A percentile compares a stretch with the other conserved stretches of the same genome.
These are phyloP conservation scores for Zaprionus vittiger DNA, from an alignment of 1,140 invertebrate genomes.

Conservation along the genomic window DNA sequence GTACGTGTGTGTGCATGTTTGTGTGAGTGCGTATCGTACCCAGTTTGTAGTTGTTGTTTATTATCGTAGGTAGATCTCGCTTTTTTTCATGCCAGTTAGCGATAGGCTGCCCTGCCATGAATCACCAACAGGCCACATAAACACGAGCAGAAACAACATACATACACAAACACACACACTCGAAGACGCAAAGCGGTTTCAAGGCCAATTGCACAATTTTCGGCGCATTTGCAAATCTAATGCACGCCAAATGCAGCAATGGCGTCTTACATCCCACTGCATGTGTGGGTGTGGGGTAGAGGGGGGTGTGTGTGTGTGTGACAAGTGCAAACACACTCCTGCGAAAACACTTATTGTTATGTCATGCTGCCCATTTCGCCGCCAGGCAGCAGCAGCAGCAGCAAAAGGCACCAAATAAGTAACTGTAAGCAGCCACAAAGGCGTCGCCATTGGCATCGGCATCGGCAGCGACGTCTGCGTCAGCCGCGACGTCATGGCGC, in stretches of 20 bases:
- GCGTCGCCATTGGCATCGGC: conserved; percentile 28
- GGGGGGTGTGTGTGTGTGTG: neutral
- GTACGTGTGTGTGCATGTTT: neutral
- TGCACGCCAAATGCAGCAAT: conserved; percentile 19
- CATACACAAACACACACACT: conserved; percentile 9
- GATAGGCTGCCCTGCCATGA: conserved; percentile 30
- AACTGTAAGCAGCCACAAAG: conserved; percentile 22
- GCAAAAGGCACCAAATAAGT: conserved; percentile 23
- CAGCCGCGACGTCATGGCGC: conserved; percentile 68
- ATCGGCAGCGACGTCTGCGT: conserved; percentile 4
- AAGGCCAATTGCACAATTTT: conserved; percentile 62
- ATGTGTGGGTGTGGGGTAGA: neutral
- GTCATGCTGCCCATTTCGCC: conserved; percentile 29
- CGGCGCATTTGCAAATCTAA: conserved; percentile 32
- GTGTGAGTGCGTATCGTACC: neutral
- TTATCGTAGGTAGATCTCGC: conserved; percentile 24
- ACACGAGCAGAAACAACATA: neutral
- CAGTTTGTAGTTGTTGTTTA: conserved; percentile 25
- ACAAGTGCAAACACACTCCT: conserved; percentile 25
- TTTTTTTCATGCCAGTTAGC: conserved; percentile 17
- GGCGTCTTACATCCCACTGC: conserved; percentile 16
- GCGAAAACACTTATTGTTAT: conserved; percentile 39
- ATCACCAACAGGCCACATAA: conserved; percentile 12
- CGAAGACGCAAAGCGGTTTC: conserved; percentile 27
- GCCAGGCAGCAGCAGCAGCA: conserved; percentile 2